Evolutionary conservation across 1,140 invertebrate species (phyloP).

Genomic region (Ladona fulva): DNA sequence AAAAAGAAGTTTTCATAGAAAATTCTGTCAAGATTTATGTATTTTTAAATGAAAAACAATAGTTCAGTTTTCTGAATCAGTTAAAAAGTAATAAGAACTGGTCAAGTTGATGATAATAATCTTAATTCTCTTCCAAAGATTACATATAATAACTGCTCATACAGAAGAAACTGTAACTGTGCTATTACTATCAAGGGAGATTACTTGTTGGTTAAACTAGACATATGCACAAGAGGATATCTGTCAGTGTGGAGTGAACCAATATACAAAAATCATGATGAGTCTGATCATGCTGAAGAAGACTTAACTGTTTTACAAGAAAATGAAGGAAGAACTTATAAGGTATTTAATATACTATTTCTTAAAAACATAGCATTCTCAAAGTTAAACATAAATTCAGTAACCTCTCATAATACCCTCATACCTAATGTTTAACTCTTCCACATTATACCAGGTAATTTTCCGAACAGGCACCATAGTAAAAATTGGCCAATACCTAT

Average conservation of each 20-base stretch:
- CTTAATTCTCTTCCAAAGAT: constrained; percentile 11
- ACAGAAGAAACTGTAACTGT: constrained; percentile 25
- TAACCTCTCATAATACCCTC: too few relatives aligned
- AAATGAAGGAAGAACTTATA: constrained; percentile 27
- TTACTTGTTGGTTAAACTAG: constrained; percentile 24
- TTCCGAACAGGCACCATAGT: constrained; percentile 26
- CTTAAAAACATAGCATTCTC: neutral
- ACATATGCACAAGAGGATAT: constrained; percentile 25
- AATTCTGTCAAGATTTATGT: too few relatives aligned
- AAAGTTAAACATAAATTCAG: too few relatives aligned
- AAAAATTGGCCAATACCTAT: constrained; percentile 25
- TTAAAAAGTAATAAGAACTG: too few relatives aligned
- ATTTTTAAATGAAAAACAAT: too few relatives aligned
- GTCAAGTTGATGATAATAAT: too few relatives aligned
- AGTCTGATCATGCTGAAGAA: constrained; percentile 22
- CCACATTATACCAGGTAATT: constrained; percentile 21
- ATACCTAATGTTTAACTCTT: too few relatives aligned
- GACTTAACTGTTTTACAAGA: constrained; percentile 26
- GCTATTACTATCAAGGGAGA: constrained; percentile 26
- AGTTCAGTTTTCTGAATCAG: too few relatives aligned
- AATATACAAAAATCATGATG: constrained; percentile 21
- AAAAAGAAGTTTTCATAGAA: too few relatives aligned
- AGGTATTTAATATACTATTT: constrained; percentile 20
- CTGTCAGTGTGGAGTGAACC: constrained; percentile 27
- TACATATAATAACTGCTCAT: constrained; percentile 23